These are phyloP conservation scores for Melanocharis versteri DNA, from an alignment of 2,113 vertebrate genomes.

Conservation along the genomic window DNA sequence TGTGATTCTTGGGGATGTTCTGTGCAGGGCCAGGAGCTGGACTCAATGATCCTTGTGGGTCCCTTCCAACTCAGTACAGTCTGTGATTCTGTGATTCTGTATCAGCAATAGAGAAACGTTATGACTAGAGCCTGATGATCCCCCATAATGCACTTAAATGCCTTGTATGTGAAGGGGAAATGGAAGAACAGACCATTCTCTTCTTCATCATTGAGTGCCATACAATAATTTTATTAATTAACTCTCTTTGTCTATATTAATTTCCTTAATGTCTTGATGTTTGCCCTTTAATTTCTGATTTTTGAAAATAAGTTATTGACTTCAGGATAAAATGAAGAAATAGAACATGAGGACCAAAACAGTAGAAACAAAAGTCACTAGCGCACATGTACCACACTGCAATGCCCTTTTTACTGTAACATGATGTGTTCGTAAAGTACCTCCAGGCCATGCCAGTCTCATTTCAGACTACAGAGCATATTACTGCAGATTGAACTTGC, in stretches of 20 bases:
- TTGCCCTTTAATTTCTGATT: background rate
- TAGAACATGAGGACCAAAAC: background rate
- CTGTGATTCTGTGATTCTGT: background rate
- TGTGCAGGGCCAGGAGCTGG: background rate
- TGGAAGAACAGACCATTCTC: background rate
- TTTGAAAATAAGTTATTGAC: background rate
- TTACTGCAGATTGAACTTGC: background rate
- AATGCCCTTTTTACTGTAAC: background rate
- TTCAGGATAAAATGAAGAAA: background rate
- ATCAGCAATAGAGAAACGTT: fast-evolving
- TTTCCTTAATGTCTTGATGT: background rate
- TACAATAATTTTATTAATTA: background rate
- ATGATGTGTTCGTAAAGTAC: background rate
- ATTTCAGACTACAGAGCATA: background rate
- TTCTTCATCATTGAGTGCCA: background rate
- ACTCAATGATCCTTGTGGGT: fast-evolving
- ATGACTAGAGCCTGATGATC: background rate
- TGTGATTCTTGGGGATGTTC: background rate
- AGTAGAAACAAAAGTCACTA: background rate
- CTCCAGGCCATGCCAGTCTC: background rate
- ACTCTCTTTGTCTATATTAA: background rate
- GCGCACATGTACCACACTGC: background rate
- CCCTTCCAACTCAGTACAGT: background rate
- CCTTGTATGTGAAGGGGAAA: background rate
- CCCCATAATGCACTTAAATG: background rate